A percentile compares a stretch with the other conserved stretches of the same genome.
phyloP scores from a whole-genome alignment of 2,797 vertebrate species.

The Urophycis tenuis region DNA sequence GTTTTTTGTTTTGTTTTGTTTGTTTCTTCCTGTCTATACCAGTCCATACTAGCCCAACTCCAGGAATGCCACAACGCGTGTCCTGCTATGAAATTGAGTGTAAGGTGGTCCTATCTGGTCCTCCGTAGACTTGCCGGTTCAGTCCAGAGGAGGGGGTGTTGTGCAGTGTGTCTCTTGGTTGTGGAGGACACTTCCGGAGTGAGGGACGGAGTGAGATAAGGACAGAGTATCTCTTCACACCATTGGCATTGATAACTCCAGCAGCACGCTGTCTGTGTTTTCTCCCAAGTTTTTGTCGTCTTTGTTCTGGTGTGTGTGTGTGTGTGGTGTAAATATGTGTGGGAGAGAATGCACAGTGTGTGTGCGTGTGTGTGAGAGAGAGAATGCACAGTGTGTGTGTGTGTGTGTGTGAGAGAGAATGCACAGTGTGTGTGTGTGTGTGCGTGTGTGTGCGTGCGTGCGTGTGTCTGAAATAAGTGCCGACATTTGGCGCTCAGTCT shows the following conservation, averaged over 20 bases:
- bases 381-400: too few species aligned
- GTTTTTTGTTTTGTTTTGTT: too few species aligned
- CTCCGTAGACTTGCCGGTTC: background rate
- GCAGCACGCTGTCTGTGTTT: background rate
- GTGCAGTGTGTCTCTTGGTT: background rate
- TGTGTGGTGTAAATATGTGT: too few species aligned
- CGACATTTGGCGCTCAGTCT: conserved; percentile 5
- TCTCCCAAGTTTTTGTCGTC: background rate
- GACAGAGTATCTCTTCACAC: background rate
- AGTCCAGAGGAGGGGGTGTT: background rate
- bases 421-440: too few species aligned
- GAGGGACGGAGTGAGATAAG: background rate
- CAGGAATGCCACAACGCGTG: conserved; percentile 43
- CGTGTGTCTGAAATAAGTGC: background rate
- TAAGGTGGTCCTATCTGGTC: background rate
- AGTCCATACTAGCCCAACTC: conserved; percentile 26
- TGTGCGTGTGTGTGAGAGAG: background rate
- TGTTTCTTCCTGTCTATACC: conserved; percentile 21
- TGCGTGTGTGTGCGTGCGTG: background rate
- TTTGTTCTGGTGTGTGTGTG: background rate
- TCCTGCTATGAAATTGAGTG: conserved; percentile 13
- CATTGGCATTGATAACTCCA: background rate
- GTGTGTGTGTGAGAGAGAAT: too few species aligned
- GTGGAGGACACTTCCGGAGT: background rate
- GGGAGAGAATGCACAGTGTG: too few species aligned